Evolutionary conservation across 2,113 vertebrate species (phyloP).

Genomic region (Anoplopoma fimbria): DNA sequence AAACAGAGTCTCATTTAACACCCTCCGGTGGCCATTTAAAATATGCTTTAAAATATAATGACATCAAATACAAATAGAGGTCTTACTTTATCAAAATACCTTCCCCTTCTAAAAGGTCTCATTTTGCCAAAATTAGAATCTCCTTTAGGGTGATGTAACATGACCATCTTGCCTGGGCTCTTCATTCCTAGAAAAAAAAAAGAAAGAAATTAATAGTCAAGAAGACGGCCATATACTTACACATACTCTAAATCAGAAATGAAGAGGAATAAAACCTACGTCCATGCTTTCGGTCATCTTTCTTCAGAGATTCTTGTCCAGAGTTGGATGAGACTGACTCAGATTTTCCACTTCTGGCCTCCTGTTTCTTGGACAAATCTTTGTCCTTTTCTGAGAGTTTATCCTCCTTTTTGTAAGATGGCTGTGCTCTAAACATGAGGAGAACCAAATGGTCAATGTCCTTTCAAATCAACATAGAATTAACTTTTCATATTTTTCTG

Average conservation of each 20-base stretch:
- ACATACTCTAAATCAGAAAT: neutral
- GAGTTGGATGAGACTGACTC: conserved; percentile 85
- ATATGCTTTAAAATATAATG: neutral
- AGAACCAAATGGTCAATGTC: neutral
- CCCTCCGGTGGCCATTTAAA: neutral
- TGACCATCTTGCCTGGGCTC: conserved; percentile 90
- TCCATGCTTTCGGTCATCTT: conserved; percentile 93
- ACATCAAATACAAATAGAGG: conserved; percentile 8
- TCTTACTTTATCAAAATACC: conserved; percentile 92
- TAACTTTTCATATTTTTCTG: neutral
- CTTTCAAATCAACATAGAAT: neutral
- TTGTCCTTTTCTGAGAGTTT: conserved; percentile 93
- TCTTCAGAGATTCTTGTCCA: conserved; percentile 86
- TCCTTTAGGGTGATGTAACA: conserved; percentile 88
- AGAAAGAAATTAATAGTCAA: neutral
- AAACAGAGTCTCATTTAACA: conserved; percentile 5
- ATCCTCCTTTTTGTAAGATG: conserved; percentile 93
- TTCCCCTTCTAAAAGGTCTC: conserved; percentile 88
- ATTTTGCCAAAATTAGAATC: conserved; percentile 84
- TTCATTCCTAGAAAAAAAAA: conserved; percentile 82
- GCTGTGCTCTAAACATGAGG: conserved; percentile 80
- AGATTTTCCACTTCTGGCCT: conserved; percentile 88
- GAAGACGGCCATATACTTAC: neutral
- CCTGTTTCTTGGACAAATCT: conserved; percentile 89
- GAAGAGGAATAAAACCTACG: conserved; percentile 83